Evolutionary conservation across 30 jellyfish, hydroid and myxozoan genomes (phyloP).

Genomic region (Clytia hemisphaerica): DNA sequence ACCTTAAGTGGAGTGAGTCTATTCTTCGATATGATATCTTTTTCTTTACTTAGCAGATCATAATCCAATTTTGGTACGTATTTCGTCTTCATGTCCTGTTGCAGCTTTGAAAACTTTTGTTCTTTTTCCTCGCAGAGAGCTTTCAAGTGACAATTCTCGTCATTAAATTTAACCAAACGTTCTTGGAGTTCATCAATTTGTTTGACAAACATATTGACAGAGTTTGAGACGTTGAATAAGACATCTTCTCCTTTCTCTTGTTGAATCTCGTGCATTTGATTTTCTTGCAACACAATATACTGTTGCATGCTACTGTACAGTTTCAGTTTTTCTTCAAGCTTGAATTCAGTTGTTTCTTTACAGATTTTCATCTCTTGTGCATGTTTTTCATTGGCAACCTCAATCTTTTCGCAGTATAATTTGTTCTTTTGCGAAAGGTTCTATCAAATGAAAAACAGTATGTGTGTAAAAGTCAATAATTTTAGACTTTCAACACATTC

Average conservation of each 20-base stretch:
- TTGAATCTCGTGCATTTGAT: slow-evolving; percentile 42
- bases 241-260: slow-evolving; percentile 48
- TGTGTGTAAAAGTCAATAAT: no score
- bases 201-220: slow-evolving; percentile 51
- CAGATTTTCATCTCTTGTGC: slow-evolving; percentile 55
- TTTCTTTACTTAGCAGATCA: slow-evolving; percentile 8
- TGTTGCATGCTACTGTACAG: slow-evolving; percentile 55
- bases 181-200: slow-evolving; percentile 40
- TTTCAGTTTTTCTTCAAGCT: slow-evolving; percentile 63
- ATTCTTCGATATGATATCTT: background rate
- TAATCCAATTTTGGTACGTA: slow-evolving; percentile 13
- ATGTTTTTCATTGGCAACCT: no score
- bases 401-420: no score
- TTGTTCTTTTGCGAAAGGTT: no score
- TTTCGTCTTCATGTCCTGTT: background rate
- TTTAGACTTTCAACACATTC: no score
- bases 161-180: slow-evolving; percentile 40
- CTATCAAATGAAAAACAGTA: no score
- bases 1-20: background rate
- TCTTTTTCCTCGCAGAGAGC: background rate
- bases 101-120: background rate
- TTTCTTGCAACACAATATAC: slow-evolving; percentile 50
- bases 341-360: slow-evolving; percentile 59
- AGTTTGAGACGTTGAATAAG: slow-evolving; percentile 10
- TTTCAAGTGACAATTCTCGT: background rate